Conservation (phyloP, 1,140 invertebrate species). For the Calosoma granatense region DNA sequence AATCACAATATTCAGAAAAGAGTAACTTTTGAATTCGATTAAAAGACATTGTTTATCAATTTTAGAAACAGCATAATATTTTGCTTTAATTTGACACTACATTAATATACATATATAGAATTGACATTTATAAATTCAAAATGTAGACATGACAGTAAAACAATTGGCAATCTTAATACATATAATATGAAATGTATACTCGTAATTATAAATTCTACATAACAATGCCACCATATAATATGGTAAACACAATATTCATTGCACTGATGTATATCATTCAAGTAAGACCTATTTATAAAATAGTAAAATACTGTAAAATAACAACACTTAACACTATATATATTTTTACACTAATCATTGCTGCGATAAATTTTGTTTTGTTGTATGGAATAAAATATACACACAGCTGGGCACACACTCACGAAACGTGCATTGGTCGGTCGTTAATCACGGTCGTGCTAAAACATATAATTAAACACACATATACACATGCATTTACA, state of each 20-base stretch:
- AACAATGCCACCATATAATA: not conserved
- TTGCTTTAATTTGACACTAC: slow-evolving; percentile 19
- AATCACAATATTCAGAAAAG: slow-evolving; percentile 45
- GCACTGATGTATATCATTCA: not conserved
- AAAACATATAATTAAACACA: slow-evolving; percentile 19
- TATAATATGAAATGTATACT: not conserved
- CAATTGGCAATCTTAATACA: not conserved
- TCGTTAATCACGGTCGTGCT: slow-evolving; percentile 30
- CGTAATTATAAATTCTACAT: slow-evolving; percentile 5
- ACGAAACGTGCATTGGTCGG: slow-evolving; percentile 21
- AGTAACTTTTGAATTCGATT: slow-evolving; percentile 46
- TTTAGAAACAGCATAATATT: not conserved
- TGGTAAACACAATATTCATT: not conserved
- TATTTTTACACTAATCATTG: not conserved
- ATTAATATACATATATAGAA: slow-evolving; percentile 31
- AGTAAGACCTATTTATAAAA: no score
- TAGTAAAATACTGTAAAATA: not conserved
- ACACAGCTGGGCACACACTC: no score
- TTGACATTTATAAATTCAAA: slow-evolving; percentile 15
- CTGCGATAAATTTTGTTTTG: no score
- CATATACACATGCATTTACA: not conserved
- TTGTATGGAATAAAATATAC: no score
- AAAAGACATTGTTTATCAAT: slow-evolving; percentile 28
- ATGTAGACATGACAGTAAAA: slow-evolving; percentile 20
- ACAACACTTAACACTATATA: not conserved